Evolutionary conservation across 2,797 vertebrate genomes (phyloP).

Genomic region (Lepus townsendii): DNA sequence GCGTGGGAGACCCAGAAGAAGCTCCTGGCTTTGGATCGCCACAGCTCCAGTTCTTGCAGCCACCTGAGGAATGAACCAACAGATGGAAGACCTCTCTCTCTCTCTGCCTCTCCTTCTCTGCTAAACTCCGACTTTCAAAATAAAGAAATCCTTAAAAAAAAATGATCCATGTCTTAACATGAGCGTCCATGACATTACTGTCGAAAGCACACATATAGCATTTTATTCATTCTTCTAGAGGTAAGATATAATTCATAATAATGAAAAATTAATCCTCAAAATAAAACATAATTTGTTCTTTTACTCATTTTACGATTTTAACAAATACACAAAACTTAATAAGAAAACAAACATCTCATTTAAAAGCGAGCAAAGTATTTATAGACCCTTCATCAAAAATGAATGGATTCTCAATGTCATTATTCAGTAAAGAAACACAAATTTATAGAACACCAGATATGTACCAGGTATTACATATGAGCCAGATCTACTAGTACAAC

Average conservation of each 20-base stretch:
- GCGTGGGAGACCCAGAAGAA: too few species aligned
- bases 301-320: neutral
- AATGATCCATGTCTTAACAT: neutral
- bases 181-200: neutral
- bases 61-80: too few species aligned
- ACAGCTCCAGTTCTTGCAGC: too few species aligned
- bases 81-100: too few species aligned
- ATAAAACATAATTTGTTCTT: constrained; percentile 2
- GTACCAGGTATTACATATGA: neutral
- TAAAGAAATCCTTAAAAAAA: too few species aligned
- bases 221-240: neutral
- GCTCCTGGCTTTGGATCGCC: too few species aligned
- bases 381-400: neutral
- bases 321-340: neutral
- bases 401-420: neutral
- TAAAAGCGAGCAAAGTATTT: neutral
- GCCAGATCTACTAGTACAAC: neutral
- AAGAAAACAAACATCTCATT: neutral
- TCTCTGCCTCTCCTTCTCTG: too few species aligned
- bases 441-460: neutral
- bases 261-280: neutral
- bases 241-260: neutral
- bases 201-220: neutral
- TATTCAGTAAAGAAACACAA: constrained; percentile 14
- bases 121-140: too few species aligned